Base-by-base conservation (phyloP, 2,797 vertebrate genomes). In the Notoglanidium macrostoma region DNA sequence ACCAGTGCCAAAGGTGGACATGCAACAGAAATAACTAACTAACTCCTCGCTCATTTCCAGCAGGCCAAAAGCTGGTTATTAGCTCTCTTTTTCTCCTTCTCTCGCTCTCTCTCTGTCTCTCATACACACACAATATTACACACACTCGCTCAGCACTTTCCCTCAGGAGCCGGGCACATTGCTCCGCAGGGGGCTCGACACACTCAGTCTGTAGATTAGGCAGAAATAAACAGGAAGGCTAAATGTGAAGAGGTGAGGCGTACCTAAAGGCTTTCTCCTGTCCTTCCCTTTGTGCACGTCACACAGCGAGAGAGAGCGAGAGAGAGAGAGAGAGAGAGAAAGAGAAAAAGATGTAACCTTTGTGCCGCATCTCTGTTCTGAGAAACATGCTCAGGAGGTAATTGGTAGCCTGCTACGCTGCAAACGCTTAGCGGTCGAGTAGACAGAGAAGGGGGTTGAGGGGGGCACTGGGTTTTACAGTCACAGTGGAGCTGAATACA, bases 361-460 rank as follows among this genome's bases (percentile, higher is more conserved):
- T 54, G 63, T 83, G 46, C 44, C 2, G 3, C 7, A 19, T 68
- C 46, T 83, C 46, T 82, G 79, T 65, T 65, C 59, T 68, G 19
- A 94, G 92, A 93, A 93, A 94, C 95, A 91, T 88, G 91, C 92
- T 93, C 93, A 92, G 91, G 92, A 88, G 92, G 91, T 95, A 94
- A 95, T 95, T 94, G 94, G 92, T 91, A 93, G 59, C 51, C 68
- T 83, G 61, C 80, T 67, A 49, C 26, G 10, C 54, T 79, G 68
- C 80, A 70, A 88, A 88, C 70, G 19, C 83, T 35, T 68, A 87
- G 89, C 68, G 55, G 88, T 90, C 86, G 87, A 87, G 80, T 67
- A 87, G 88, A 91, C 85, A 86, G 79, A 67, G 85, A 86, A 73
- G 44, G 74, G 40, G 59, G 59, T 65, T 49, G 19, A 40, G 21